A percentile compares a stretch with the other conserved stretches of the same genome.
Conservation (phyloP, 2,888 invertebrate genomes). For the Congeria kusceri region DNA sequence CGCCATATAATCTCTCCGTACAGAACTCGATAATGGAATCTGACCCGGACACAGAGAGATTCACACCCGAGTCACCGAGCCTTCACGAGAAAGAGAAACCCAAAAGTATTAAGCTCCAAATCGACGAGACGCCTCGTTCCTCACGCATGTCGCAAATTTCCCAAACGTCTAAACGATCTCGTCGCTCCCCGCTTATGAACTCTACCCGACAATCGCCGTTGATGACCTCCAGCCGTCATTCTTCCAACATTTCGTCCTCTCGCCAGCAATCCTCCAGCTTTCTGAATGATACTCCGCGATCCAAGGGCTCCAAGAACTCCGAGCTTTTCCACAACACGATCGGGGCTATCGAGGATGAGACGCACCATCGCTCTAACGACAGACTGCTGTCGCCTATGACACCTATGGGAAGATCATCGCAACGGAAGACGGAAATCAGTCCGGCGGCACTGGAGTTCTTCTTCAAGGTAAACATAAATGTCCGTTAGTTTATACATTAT, state of each 20-base stretch:
- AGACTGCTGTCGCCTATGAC: conserved; percentile 59
- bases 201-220: conserved; percentile 13
- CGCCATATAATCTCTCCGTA: conserved; percentile 62
- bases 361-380: conserved; percentile 7
- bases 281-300: conserved; percentile 48
- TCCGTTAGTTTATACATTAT: too few species aligned
- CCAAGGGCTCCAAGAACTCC: conserved; percentile 51
- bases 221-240: conserved; percentile 3
- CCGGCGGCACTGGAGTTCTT: conserved; percentile 64
- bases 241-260: conserved; percentile 15
- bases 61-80: conserved; percentile 33
- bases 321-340: conserved; percentile 48
- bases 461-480: conserved; percentile 62
- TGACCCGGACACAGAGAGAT: conserved; percentile 43
- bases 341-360: conserved; percentile 28
- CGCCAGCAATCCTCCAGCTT: conserved; percentile 25
- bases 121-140: conserved; percentile 59
- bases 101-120: conserved; percentile 6
- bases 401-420: conserved; percentile 55
- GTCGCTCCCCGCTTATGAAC: conserved; percentile 15
- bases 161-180: conserved; percentile 42
- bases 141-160: conserved; percentile 58
- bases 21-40: conserved; percentile 38
- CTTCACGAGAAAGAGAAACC: conserved; percentile 18
- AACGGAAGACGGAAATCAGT: conserved; percentile 42